Evolutionary conservation across 53 echinoderm and acorn worm species (phyloP).

Genomic region (Actinopyga echinites): DNA sequence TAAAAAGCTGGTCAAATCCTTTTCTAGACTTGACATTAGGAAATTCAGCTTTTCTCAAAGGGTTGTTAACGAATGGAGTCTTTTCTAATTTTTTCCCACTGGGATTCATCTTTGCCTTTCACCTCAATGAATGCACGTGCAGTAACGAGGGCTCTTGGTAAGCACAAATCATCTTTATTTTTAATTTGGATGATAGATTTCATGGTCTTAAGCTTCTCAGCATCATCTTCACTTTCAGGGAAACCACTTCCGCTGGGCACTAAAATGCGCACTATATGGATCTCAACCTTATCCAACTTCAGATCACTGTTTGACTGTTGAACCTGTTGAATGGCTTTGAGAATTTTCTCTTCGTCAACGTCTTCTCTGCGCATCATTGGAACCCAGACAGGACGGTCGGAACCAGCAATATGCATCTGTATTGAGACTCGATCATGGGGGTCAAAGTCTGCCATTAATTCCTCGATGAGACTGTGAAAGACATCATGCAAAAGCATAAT

Average conservation of each 20-base stretch:
- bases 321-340: background rate
- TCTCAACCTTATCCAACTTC: background rate
- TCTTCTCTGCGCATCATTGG: too few species aligned
- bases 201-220: background rate
- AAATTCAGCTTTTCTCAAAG: too few species aligned
- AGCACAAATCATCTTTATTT: constrained; percentile 39
- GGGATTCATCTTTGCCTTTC: background rate
- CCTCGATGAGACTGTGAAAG: background rate
- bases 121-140: constrained; percentile 10
- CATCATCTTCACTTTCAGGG: background rate
- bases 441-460: background rate
- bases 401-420: background rate
- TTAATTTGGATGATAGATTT: background rate
- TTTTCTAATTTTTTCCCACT: constrained; percentile 1
- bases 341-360: too few species aligned
- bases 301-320: constrained; percentile 40
- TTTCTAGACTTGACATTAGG: too few species aligned
- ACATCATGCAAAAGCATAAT: background rate
- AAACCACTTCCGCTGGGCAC: background rate
- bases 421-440: background rate
- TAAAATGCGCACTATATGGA: constrained; percentile 5
- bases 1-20: too few species aligned
- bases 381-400: background rate
- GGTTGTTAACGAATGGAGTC: too few species aligned
- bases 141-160: constrained; percentile 62